Evolutionary conservation across 1,140 invertebrate species (phyloP).

Genomic region (Sinella curviseta): DNA sequence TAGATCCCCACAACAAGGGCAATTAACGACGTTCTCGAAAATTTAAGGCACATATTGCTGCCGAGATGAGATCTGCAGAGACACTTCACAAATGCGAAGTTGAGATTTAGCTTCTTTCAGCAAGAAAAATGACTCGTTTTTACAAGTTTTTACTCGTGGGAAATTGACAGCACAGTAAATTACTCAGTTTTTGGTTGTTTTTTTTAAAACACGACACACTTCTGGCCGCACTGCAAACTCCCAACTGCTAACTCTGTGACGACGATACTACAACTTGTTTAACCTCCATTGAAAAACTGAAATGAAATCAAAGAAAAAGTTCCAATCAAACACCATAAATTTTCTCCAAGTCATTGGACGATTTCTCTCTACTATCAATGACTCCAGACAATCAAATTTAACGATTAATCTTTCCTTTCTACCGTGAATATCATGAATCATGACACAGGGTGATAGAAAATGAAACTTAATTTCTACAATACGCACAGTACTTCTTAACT

Average conservation of each 20-base stretch:
- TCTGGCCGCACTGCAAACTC: too few species aligned
- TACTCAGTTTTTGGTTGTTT: too few species aligned
- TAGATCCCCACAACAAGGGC: not conserved
- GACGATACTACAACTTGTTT: too few species aligned
- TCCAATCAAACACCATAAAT: not conserved
- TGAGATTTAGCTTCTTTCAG: too few species aligned
- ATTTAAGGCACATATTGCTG: not conserved
- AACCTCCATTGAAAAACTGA: not conserved
- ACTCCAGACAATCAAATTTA: constrained; percentile 1
- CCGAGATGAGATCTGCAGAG: not conserved
- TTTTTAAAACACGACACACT: too few species aligned
- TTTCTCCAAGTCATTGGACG: not conserved
- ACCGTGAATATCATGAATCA: not conserved
- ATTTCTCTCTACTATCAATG: not conserved
- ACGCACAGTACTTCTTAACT: not conserved
- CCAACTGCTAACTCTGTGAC: too few species aligned
- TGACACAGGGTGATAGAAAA: not conserved
- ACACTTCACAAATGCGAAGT: not conserved
- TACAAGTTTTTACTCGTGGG: too few species aligned
- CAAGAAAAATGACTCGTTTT: too few species aligned
- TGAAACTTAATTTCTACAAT: not conserved
- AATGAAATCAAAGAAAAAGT: not conserved
- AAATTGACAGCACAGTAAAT: too few species aligned
- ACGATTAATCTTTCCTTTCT: not conserved
- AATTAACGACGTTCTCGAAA: not conserved